phyloP scores from a whole-genome alignment of 2,797 vertebrate species.

The Labeo calbasu region DNA sequence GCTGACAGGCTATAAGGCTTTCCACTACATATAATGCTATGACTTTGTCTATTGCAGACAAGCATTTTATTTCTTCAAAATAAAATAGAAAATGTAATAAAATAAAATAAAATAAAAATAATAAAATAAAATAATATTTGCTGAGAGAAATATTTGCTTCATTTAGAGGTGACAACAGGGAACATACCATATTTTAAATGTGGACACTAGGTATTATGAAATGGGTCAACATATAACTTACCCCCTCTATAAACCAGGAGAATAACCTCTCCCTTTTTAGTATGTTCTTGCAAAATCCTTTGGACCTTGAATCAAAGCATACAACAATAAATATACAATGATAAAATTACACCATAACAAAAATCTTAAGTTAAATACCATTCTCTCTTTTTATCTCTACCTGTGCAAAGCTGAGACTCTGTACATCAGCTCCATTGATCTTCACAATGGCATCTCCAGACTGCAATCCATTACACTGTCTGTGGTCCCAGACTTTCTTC shows the following conservation, averaged over 20 bases:
- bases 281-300: conserved; percentile 82
- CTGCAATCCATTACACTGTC: conserved; percentile 80
- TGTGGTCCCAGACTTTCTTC: conserved; percentile 80
- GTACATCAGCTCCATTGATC: conserved; percentile 83
- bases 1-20: too few species aligned
- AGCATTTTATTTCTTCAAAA: too few species aligned
- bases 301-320: conserved; percentile 73
- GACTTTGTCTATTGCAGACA: too few species aligned
- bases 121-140: too few species aligned
- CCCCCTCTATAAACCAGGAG: conserved; percentile 80
- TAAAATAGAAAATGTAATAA: too few species aligned
- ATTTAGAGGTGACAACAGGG: background rate
- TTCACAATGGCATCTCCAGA: conserved; percentile 80
- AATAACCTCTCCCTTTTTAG: conserved; percentile 81
- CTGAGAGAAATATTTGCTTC: too few species aligned
- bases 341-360: background rate
- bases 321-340: background rate
- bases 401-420: conserved; percentile 79
- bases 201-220: background rate
- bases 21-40: too few species aligned
- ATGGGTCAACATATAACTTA: conserved; percentile 50
- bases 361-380: background rate
- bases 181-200: background rate
- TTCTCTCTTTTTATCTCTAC: conserved; percentile 53
- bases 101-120: too few species aligned